Conservation (phyloP, 2,113 vertebrate species). For the Tricholaema leucomelas region DNA sequence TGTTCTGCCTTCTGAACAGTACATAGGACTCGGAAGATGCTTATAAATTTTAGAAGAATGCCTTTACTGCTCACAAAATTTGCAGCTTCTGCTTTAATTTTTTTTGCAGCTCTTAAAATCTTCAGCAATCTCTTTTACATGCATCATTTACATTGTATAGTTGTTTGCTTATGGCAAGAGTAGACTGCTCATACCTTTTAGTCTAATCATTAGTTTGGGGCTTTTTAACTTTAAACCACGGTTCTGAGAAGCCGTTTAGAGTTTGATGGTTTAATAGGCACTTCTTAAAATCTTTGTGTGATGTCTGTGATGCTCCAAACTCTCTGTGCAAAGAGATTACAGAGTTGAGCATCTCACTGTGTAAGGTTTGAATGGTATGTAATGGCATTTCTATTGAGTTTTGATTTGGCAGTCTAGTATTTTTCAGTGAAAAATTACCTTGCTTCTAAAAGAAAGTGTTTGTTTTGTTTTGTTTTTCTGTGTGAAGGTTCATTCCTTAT, state of each 20-base stretch:
- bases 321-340: neutral
- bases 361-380: neutral
- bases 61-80: neutral
- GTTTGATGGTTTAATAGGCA: neutral
- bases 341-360: neutral
- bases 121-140: neutral
- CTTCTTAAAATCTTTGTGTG: neutral
- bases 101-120: neutral
- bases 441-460: neutral
- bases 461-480: too few relatives aligned
- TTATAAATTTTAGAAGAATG: neutral
- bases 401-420: neutral
- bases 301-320: neutral
- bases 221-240: neutral
- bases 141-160: rapidly evolving
- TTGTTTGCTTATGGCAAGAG: neutral
- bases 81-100: neutral
- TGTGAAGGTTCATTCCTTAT: neutral
- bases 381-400: neutral
- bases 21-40: neutral
- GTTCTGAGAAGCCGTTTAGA: neutral
- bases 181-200: neutral
- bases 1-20: neutral
- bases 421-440: neutral
- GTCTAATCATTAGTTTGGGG: neutral